These are phyloP conservation scores for Drosophila vallismaia DNA, from an alignment of 2,888 invertebrate genomes.

Conservation along the genomic window DNA sequence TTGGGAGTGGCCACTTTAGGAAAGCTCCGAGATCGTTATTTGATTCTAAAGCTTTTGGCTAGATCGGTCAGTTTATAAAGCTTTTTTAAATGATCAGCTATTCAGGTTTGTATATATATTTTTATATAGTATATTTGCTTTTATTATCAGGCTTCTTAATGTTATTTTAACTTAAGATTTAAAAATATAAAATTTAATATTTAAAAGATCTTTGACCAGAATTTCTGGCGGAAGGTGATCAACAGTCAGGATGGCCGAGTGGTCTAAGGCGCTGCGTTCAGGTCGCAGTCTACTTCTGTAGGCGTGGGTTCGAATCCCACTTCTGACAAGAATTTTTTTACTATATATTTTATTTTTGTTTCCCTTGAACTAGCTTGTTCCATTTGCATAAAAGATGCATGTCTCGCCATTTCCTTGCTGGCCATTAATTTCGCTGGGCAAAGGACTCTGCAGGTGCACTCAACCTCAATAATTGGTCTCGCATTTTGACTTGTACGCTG, in stretches of 20 bases:
- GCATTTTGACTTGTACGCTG: constrained; percentile 32
- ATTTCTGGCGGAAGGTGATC: neutral
- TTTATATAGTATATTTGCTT: neutral
- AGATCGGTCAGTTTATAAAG: constrained; percentile 9
- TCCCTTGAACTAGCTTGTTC: neutral
- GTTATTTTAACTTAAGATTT: neutral
- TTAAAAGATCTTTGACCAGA: too few species aligned
- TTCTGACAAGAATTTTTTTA: constrained; percentile 54
- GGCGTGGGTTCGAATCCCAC: constrained; percentile 73
- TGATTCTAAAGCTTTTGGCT: constrained; percentile 16
- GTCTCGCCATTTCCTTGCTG: neutral
- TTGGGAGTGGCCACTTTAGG: constrained; percentile 4
- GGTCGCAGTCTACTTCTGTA: constrained; percentile 74
- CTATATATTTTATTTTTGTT: constrained; percentile 2
- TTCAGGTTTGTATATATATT: neutral
- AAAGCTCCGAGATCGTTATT: constrained; percentile 1
- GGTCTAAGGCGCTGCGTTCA: constrained; percentile 72
- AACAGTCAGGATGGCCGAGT: constrained; percentile 62
- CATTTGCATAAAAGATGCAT: constrained; percentile 7
- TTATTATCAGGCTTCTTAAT: neutral
- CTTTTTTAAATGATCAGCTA: constrained; percentile 1
- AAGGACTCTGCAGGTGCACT: constrained; percentile 26
- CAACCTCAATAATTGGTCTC: constrained; percentile 36
- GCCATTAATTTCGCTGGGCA: constrained; percentile 39
- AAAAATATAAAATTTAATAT: too few species aligned